Evolutionary conservation across 2,888 invertebrate genomes (phyloP).

Genomic region (Ennomos fuscantarius): DNA sequence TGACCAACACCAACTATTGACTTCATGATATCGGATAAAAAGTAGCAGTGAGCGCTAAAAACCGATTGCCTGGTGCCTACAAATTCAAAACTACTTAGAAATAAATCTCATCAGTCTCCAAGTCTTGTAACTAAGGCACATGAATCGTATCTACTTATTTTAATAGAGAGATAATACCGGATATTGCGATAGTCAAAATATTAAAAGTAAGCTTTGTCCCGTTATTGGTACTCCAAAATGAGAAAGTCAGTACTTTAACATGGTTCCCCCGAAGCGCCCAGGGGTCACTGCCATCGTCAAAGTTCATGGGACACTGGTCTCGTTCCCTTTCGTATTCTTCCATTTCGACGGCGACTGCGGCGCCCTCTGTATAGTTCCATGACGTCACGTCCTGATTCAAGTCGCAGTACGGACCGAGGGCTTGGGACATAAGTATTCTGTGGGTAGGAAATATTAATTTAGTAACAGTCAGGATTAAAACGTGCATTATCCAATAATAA

Average conservation of each 20-base stretch:
- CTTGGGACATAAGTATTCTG: slow-evolving; percentile 88
- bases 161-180: slow-evolving; percentile 45
- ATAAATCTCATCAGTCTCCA: slow-evolving; percentile 32
- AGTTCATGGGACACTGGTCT: slow-evolving; percentile 99
- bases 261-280: slow-evolving; percentile 90
- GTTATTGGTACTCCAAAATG: slow-evolving; percentile 67
- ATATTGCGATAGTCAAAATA: slow-evolving; percentile 45
- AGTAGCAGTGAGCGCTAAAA: no score
- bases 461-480: no score
- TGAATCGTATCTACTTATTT: slow-evolving; percentile 31
- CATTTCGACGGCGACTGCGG: slow-evolving; percentile 96
- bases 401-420: slow-evolving; percentile 96
- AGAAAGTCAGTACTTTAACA: slow-evolving; percentile 87
- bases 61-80: no score
- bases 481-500: no score
- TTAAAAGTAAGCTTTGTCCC: slow-evolving; percentile 49
- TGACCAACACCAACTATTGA: no score
- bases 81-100: no score
- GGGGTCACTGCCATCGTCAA: slow-evolving; percentile 96
- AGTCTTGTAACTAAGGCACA: slow-evolving; percentile 38
- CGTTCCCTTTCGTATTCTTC: slow-evolving; percentile 96
- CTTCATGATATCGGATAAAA: no score
- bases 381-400: slow-evolving; percentile 95
- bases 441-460: slow-evolving; percentile 35
- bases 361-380: slow-evolving; percentile 95